phyloP scores from a whole-genome alignment of 2,888 invertebrate genomes.

The Limnephilus marmoratus region DNA sequence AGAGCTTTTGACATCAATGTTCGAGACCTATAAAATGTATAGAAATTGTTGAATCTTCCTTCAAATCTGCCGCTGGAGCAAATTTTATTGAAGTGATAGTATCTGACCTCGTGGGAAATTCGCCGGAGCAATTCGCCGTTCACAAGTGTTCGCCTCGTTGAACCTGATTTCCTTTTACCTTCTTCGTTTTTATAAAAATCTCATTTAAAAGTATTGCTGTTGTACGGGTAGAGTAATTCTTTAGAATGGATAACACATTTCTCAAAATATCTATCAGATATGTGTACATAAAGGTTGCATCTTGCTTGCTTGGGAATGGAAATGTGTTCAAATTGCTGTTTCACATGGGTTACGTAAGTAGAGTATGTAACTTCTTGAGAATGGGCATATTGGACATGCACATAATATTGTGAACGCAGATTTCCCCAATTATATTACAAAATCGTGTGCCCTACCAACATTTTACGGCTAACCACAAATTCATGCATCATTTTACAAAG shows the following conservation, averaged over 20 bases:
- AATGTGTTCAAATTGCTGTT: neutral
- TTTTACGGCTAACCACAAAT: neutral
- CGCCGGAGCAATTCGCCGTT: neutral
- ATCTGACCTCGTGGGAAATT: conserved; percentile 42
- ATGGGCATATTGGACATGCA: neutral
- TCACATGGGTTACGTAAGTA: neutral
- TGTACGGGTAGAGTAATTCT: neutral
- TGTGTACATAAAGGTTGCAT: neutral
- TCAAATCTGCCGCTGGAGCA: conserved; percentile 12
- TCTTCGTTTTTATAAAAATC: conserved; percentile 5
- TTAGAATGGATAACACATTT: neutral
- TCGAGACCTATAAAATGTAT: neutral
- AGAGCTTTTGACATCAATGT: neutral
- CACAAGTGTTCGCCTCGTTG: neutral
- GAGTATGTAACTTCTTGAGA: neutral
- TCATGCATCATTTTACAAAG: neutral
- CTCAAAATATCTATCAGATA: neutral
- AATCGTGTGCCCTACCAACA: neutral
- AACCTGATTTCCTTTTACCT: neutral
- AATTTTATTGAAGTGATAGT: neutral
- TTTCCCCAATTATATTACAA: neutral
- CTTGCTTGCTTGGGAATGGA: neutral
- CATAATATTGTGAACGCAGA: neutral
- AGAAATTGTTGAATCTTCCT: neutral
- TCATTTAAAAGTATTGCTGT: neutral